Base-by-base conservation (phyloP, 2,888 invertebrate genomes). In the Iphiclides podalirius region DNA sequence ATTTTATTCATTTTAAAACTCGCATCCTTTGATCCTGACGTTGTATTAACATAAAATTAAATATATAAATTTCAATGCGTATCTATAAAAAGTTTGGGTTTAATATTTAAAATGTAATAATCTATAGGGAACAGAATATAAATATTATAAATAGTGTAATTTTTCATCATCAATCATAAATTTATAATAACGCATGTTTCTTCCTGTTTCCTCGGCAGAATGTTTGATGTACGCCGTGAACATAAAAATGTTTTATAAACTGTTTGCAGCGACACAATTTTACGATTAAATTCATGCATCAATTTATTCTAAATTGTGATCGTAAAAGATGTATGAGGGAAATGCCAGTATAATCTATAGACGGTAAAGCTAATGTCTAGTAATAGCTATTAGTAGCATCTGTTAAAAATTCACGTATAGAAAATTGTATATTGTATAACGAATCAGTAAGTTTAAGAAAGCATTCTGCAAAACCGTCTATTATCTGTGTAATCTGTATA, bases 251-350 rank as follows among this genome's bases (percentile, higher is more conserved):
- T 40, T 39, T 40, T 47, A 33, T 47, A 47, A 47, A 47, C 46
- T 12, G 39, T 23, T 34, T 34, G 40, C 33, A 34, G 23, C 20
- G 14, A 23, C 38, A 41, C 57, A 52, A 51, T 53, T 55, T 47
- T 57, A 42, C 13, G 28, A 7, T 47, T 31, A 13, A 28, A 37
- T 34, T 42, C 15, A n/a, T 34, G 11, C 16, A 20, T 11, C 14
- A 31, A 38, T 37, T 28, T 37, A 13, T 13, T 6, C n/a, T 26
- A 26, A n/a, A 26, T 39, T 13, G 26, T 9, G 8, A 1, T 7
- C 26, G 26, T 26, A 8, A 4, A 26, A 26, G 8, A 26, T 7
- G 8, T 9, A n/a, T 26, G 8, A 1, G 8, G 26, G 26, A 26
- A 26, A 47, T 26, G n/a, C 17, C 3, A 31, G 28, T 35, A 35